These are phyloP conservation scores for Hyposoter didymator DNA, from an alignment of 2,888 invertebrate species.

Conservation along the genomic window DNA sequence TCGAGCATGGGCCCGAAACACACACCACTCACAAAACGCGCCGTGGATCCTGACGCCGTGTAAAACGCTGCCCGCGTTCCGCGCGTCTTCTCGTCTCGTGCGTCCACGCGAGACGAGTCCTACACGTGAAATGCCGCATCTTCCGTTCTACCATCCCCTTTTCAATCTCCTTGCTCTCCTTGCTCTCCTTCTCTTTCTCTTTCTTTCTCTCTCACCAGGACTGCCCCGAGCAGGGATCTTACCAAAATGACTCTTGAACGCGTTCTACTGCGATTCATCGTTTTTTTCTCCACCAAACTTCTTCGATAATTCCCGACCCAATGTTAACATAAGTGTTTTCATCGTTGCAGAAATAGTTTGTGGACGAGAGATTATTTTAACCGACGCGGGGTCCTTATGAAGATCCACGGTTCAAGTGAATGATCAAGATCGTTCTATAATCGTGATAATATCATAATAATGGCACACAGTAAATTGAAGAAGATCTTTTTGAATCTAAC, in stretches of 20 bases:
- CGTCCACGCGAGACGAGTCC: slow-evolving; percentile 51
- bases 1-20: slow-evolving; percentile 43
- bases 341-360: slow-evolving; percentile 3
- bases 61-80: slow-evolving; percentile 57
- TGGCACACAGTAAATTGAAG: background rate
- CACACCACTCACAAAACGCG: slow-evolving; percentile 35
- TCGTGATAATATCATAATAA: background rate
- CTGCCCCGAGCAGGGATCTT: slow-evolving; percentile 35
- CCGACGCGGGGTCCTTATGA: background rate
- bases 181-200: slow-evolving; percentile 39
- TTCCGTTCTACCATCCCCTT: slow-evolving; percentile 52
- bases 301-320: slow-evolving; percentile 35
- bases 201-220: slow-evolving; percentile 11
- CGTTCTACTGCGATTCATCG: slow-evolving; percentile 47
- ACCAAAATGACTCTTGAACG: slow-evolving; percentile 36
- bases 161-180: slow-evolving; percentile 45
- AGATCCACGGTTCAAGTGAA: background rate
- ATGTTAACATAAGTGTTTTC: slow-evolving; percentile 26
- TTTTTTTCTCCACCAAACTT: slow-evolving; percentile 43
- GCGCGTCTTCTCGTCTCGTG: slow-evolving; percentile 54
- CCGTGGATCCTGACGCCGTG: slow-evolving; percentile 25
- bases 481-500: background rate
- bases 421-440: slow-evolving; percentile 3
- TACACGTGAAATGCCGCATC: slow-evolving; percentile 43
- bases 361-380: background rate